phyloP scores from a whole-genome alignment of 2,888 invertebrate genomes.

The Camptogramma bilineatum region DNA sequence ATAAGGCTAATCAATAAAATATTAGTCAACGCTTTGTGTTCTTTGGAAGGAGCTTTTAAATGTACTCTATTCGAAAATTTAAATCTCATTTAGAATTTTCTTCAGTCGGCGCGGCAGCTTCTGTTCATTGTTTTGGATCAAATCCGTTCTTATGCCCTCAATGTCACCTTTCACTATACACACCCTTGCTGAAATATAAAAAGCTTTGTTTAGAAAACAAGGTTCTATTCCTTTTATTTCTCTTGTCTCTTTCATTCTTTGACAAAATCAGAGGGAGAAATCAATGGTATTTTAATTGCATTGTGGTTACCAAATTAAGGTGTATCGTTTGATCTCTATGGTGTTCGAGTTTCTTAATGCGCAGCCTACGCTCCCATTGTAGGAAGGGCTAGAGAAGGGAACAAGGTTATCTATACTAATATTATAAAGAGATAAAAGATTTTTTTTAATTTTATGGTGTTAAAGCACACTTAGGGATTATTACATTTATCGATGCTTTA shows the following conservation, averaged over 20 bases:
- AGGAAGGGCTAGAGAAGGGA: conserved; percentile 42
- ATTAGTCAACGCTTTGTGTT: no score
- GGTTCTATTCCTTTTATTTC: neutral
- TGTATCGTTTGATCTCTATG: conserved; percentile 52
- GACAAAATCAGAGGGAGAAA: neutral
- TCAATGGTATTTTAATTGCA: conserved; percentile 40
- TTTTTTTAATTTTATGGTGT: no score
- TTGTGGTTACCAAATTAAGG: conserved; percentile 56
- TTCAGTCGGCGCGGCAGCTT: neutral
- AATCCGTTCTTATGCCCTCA: conserved; percentile 1
- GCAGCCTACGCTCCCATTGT: conserved; percentile 59
- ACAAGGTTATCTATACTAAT: neutral
- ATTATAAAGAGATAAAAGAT: no score
- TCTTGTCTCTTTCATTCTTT: conserved; percentile 13
- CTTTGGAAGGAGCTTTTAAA: no score
- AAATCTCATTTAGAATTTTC: neutral
- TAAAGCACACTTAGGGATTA: no score
- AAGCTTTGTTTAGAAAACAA: conserved; percentile 1
- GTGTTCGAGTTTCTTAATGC: conserved; percentile 60
- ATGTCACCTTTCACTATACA: conserved; percentile 11
- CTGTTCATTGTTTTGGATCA: conserved; percentile 2
- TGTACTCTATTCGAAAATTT: neutral
- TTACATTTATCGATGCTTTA: no score
- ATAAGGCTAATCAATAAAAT: no score
- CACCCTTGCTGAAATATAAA: conserved; percentile 7